These are phyloP conservation scores for Drosophila dunni DNA, from an alignment of 1,140 invertebrate genomes.

Conservation along the genomic window DNA sequence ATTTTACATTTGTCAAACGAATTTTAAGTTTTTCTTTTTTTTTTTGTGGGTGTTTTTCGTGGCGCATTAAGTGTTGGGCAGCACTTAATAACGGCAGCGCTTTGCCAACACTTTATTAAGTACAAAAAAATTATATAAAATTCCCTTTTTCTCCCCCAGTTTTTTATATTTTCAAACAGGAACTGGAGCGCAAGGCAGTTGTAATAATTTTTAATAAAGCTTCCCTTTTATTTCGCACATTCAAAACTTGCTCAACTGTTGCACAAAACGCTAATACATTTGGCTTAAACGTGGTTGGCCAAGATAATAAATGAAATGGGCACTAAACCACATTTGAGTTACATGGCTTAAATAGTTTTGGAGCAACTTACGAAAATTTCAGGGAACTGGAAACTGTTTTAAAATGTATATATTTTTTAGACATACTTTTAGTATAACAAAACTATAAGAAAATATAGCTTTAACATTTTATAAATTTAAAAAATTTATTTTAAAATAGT, in stretches of 20 bases:
- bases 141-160: no score
- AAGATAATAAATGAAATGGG: not conserved
- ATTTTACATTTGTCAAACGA: conserved; percentile 2
- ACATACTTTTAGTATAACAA: no score
- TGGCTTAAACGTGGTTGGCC: not conserved
- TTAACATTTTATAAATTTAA: no score
- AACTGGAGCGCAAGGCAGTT: not conserved
- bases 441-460: no score
- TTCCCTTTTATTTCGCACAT: not conserved
- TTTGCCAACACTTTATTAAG: conserved; percentile 24
- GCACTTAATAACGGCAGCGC: conserved; percentile 8
- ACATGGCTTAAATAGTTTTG: not conserved
- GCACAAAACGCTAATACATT: not conserved
- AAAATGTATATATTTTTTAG: no score
- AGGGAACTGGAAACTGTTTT: not conserved
- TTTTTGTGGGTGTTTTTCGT: conserved; percentile 14
- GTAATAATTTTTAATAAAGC: conserved; percentile 2
- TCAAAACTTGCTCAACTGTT: conserved; percentile 13
- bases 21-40: conserved; percentile 28
- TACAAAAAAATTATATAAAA: not conserved
- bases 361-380: not conserved
- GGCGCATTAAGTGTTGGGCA: conserved; percentile 28
- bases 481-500: no score
- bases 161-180: no score
- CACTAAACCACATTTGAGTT: not conserved